Base-by-base conservation (phyloP, 2,888 invertebrate species). In the Zelleria hepariella region DNA sequence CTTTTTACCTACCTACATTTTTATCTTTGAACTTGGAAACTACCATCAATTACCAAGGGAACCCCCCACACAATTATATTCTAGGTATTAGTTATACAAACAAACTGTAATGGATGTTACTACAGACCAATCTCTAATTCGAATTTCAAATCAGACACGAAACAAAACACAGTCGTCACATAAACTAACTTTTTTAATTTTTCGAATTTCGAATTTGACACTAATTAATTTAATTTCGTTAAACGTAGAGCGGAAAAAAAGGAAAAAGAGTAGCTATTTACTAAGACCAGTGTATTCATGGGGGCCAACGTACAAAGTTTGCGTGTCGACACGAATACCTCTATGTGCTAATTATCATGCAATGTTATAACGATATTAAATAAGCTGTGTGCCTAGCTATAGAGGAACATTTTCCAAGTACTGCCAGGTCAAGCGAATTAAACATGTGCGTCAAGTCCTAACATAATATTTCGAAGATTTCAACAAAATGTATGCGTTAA, bases 301-400 rank as follows among this genome's bases (percentile, higher is more conserved):
- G 32, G 15, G 32, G 32, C 32, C 32, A 42, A 42, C 32, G 32
- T 42, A 42, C 32, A 42, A 42, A 51, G 51, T 25, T 54, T 26
- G 54, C 54, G 26, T 54, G 54, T 25, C 54, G 54, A 8, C 54
- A 54, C 18, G 54, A 54, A 54, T 18, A 23, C 54, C 18, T 26
- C 24, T 54, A 26, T 54, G 54, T 54, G 54, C 54, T 54, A 54
- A 54, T 54, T 54, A 54, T 54, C 54, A 54, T 54, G 54, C 54
- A 54, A 26, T 54, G 26, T 26, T 26, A 26, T 26, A 54, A 25
- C 54, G 54, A 26, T 27, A 26, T 26, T 54, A 54, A 26, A n/a
- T 25, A 54, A 25, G 24, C 54, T 42, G 15, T 42, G 32, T 42
- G 32, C 32, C 32, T 42, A 42, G 2, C n/a, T n/a, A n/a, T n/a